Evolutionary conservation across 2,113 vertebrate genomes (phyloP), one percentile per base, ranked within the genome.

Genomic region (Prunella fulvescens): DNA sequence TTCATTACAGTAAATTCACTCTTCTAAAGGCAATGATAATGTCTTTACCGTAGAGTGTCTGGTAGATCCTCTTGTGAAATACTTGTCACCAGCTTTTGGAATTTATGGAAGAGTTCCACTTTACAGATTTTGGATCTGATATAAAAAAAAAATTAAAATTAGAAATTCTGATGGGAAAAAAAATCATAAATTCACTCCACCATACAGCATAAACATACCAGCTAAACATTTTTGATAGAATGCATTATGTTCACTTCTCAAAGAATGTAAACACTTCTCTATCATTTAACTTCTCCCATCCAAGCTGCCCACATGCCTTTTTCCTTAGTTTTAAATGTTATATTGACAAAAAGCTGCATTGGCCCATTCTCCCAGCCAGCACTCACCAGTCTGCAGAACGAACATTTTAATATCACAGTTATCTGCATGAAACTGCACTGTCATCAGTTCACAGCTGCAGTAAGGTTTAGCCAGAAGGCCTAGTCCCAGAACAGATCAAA

Each of bases 101-200:
- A 99, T 13, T 93, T 88, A 45, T 92, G 98, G 58, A 99, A 99
- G 29, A 99, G 97, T 86, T 99, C 99, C 81, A 98, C 96, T 96
- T 99, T 99, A 97, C 98, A 99, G 93, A 99, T 98, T 45, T 96
- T 97, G 74, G 99, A 99, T 93, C 99, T 99, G 93, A 53, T 90
- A 11, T 7, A 17, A 45, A 74, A 12, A 64, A 71, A 12, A 67
- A 19, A 33, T 5, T 45, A 9, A 24, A 58, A 66, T 58, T 19
- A 85, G 48, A 42, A 65, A 56, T 81, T 81, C 64, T 80, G 66
- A 73, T 35, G 8, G 19, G 70, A 67, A 76, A 50, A 81, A 40
- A 51, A 23, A 23, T n/a, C 26, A 57, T 47, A 56, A 84, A 47
- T 45, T 28, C 25, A 74, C 15, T 74, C 56, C 14, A 58, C 31